phyloP scores from a whole-genome alignment of 2,888 invertebrate species.

The Chironomus riparius region DNA sequence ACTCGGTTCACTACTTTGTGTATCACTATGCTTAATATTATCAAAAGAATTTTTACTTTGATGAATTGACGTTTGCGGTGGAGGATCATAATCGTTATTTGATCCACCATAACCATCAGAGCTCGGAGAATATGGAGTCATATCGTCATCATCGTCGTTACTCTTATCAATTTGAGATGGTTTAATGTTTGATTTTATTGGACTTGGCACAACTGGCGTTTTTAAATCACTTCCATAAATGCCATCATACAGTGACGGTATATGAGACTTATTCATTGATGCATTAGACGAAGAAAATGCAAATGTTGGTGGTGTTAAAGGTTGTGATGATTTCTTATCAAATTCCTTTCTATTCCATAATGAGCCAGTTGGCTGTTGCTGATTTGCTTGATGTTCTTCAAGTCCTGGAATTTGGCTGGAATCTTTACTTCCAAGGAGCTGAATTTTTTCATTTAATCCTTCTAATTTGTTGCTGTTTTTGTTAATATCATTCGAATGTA shows the following conservation, averaged over 20 bases:
- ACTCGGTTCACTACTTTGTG: conserved; percentile 34
- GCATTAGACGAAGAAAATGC: conserved; percentile 52
- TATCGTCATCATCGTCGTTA: conserved; percentile 60
- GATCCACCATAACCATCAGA: conserved; percentile 59
- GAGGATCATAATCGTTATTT: conserved; percentile 63
- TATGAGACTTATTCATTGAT: conserved; percentile 36
- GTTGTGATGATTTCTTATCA: conserved; percentile 40
- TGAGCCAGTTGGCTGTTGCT: background rate
- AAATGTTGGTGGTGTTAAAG: conserved; percentile 46
- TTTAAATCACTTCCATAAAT: conserved; percentile 17
- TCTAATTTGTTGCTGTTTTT: conserved; percentile 19
- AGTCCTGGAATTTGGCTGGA: background rate
- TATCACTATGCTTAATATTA: conserved; percentile 28
- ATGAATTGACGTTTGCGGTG: conserved; percentile 50
- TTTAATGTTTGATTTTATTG: background rate
- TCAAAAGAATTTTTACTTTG: conserved; percentile 29
- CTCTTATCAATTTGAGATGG: conserved; percentile 29
- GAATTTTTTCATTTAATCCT: background rate
- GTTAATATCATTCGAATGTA: conserved; percentile 1
- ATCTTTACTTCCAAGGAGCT: background rate
- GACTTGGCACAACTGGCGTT: conserved; percentile 1
- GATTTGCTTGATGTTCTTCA: conserved; percentile 12
- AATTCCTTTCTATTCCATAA: conserved; percentile 20
- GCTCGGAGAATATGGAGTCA: conserved; percentile 81
- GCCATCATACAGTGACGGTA: conserved; percentile 1